phyloP scores from a whole-genome alignment of 64 coral and sea anemone species.

The Pocillopora damicornis region DNA sequence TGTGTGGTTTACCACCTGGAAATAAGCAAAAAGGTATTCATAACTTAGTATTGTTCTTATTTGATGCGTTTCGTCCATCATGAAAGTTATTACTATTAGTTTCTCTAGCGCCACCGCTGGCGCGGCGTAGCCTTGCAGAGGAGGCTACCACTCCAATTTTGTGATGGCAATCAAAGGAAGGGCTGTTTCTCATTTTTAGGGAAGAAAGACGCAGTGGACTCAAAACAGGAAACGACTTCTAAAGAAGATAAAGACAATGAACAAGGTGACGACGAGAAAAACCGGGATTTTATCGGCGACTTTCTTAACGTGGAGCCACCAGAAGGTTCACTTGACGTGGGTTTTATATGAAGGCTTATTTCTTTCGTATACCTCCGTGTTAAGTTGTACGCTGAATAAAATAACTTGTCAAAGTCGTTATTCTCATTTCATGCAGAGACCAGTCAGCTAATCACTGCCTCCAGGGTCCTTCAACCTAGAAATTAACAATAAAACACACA shows the following conservation, averaged over 20 bases:
- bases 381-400: too few species aligned
- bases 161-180: background rate
- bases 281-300: constrained; percentile 26
- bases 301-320: constrained; percentile 44
- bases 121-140: background rate
- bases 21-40: constrained; percentile 24
- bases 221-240: background rate
- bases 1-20: constrained; percentile 76
- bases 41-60: too few species aligned
- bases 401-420: too few species aligned
- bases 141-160: background rate
- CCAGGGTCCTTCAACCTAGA: too few species aligned
- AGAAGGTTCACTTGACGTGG: constrained; percentile 60
- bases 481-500: too few species aligned
- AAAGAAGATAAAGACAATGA: constrained; percentile 20
- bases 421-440: too few species aligned
- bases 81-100: background rate
- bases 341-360: constrained; percentile 33
- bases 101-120: too few species aligned
- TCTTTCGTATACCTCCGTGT: too few species aligned
- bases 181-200: constrained; percentile 4
- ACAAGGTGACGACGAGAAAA: constrained; percentile 42
- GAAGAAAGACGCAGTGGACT: background rate
- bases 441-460: too few species aligned
- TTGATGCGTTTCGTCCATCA: background rate